A percentile compares a stretch with the other conserved stretches of the same genome.
Conservation (phyloP, 2,113 vertebrate species). For the Megalops atlanticus region DNA sequence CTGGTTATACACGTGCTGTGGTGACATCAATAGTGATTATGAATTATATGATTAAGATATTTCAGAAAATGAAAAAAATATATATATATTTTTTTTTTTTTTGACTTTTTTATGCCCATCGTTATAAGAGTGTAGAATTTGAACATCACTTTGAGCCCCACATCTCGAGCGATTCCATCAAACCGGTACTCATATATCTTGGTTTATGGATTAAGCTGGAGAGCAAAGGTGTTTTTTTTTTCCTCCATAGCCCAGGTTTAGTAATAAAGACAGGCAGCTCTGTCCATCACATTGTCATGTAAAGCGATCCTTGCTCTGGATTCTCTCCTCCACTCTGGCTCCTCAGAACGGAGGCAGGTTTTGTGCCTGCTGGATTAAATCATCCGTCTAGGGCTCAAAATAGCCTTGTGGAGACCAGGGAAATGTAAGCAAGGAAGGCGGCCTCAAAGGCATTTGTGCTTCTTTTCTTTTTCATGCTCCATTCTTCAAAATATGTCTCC, state of each 20-base stretch:
- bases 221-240: constrained; percentile 50
- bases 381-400: constrained; percentile 72
- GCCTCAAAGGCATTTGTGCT: constrained; percentile 63
- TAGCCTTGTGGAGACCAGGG: constrained; percentile 72
- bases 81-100: no score
- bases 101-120: no score
- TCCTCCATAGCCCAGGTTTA: constrained; percentile 38
- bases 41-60: no score
- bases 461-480: constrained; percentile 48
- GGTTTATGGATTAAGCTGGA: constrained; percentile 38
- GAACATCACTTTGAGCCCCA: constrained; percentile 24
- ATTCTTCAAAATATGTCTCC: constrained; percentile 42
- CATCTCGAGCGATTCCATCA: constrained; percentile 14
- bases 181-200: constrained; percentile 16
- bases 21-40: constrained; percentile 28
- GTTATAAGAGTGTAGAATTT: neutral
- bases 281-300: constrained; percentile 69
- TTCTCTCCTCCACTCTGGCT: constrained; percentile 54
- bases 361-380: constrained; percentile 68
- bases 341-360: constrained; percentile 62
- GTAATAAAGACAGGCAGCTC: constrained; percentile 57
- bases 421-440: constrained; percentile 72
- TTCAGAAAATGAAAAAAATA: no score
- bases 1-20: neutral
- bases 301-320: constrained; percentile 60